Conservation (phyloP, 2,797 vertebrate genomes). For the Macroramphosus scolopax region DNA sequence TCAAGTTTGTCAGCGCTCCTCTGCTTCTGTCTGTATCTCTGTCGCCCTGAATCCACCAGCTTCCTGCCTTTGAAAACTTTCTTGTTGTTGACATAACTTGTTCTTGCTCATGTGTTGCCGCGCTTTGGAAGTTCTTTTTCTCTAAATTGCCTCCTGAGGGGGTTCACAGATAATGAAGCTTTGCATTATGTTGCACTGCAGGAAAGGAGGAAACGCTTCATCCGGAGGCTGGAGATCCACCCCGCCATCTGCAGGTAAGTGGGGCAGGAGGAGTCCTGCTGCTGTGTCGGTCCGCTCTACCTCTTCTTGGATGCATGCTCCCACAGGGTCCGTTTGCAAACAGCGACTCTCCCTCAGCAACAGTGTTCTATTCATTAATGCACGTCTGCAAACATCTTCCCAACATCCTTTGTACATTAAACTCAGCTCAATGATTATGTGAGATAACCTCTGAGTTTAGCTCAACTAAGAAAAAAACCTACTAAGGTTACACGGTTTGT, state of each 20-base stretch:
- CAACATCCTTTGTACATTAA: neutral
- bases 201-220: conserved; percentile 86
- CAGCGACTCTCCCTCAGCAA: conserved; percentile 4
- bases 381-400: conserved; percentile 11
- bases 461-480: neutral
- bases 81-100: conserved; percentile 13
- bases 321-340: conserved; percentile 13
- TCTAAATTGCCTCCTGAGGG: conserved; percentile 55
- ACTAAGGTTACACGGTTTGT: too few species aligned
- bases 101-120: conserved; percentile 39
- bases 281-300: too few species aligned
- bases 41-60: conserved; percentile 24
- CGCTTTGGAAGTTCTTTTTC: conserved; percentile 39
- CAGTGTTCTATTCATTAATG: neutral
- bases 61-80: conserved; percentile 34
- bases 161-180: conserved; percentile 50
- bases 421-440: neutral
- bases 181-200: conserved; percentile 67
- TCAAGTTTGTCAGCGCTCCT: conserved; percentile 1
- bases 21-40: conserved; percentile 6
- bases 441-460: conserved; percentile 1
- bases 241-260: conserved; percentile 91
- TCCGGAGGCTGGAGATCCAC: conserved; percentile 90
- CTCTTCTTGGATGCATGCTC: conserved; percentile 12
- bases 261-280: conserved; percentile 26